Base-by-base conservation (phyloP, 2,888 invertebrate species). In the Chrysolina haemoptera region DNA sequence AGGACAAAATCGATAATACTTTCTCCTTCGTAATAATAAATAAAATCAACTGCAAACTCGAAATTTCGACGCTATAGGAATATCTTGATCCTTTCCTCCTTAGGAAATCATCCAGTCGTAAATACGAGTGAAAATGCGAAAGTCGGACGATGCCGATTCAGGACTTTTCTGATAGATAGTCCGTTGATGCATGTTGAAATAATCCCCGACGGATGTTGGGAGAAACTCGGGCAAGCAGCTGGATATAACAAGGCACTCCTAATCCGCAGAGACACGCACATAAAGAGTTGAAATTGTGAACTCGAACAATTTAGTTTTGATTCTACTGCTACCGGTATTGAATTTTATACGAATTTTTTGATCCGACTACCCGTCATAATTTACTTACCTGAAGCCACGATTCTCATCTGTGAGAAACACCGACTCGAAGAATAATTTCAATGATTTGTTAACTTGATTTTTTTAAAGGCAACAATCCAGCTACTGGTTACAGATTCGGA, bases 361-460 rank as follows among this genome's bases (percentile, higher is more conserved):
- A 77, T 78, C 77, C 70, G 72, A 12, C 69, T 55, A 69, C 73
- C 73, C 50, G 72, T 67, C 73, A 79, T 83, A 83, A 83, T 81
- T 83, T 82, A 83, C 80, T 71, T 50, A 72, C 70, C 78, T 78
- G 80, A 79, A 81, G 78, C 78, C 74, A 72, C 35, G 75, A 46
- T 69, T 74, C 71, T 70, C 67, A 35, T 64, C 73, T 70, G 59
- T 76, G 77, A 75, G 78, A 80, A 78, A 77, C 78, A 79, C 78
- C 80, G 77, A 73, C 75, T 64, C 66, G 62, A 78, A 78, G 80
- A 79, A 82, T 82, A 83, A 84, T 84, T 82, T 82, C 82, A 83
- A 84, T 84, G 85, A 84, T 85, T 84, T 84, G 85, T 85, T 83
- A 82, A 85, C 82, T 83, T 82, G 82, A 81, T 82, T 83, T 82